A percentile compares a stretch with the other conserved stretches of the same genome.
Evolutionary conservation across 2,888 invertebrate genomes (phyloP).

Genomic region (Cetonia aurata): DNA sequence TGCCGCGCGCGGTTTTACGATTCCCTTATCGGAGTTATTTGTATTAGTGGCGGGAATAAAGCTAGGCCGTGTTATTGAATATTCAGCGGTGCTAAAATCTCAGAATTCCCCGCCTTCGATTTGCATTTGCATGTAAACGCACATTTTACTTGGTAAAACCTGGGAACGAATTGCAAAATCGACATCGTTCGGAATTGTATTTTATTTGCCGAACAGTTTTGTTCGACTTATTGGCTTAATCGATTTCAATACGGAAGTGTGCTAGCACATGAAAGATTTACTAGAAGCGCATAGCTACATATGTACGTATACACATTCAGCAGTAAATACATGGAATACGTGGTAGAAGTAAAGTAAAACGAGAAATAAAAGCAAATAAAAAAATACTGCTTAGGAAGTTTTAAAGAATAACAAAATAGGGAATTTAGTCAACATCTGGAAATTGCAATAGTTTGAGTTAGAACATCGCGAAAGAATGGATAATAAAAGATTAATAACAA

Average conservation of each 20-base stretch:
- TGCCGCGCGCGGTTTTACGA: conserved; percentile 46
- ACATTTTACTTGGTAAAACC: conserved; percentile 15
- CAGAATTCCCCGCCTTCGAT: conserved; percentile 16
- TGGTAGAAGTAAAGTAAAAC: too few species aligned
- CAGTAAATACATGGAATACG: too few species aligned
- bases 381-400: too few species aligned
- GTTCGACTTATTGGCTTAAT: conserved; percentile 2
- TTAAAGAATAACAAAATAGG: too few species aligned
- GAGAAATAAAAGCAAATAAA: too few species aligned
- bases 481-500: too few species aligned
- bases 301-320: too few species aligned
- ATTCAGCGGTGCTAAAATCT: conserved; percentile 38
- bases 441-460: too few species aligned
- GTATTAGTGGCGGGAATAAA: conserved; percentile 18
- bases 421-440: too few species aligned
- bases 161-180: conserved; percentile 23
- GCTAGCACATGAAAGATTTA: too few species aligned
- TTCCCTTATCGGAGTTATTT: conserved; percentile 39
- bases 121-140: conserved; percentile 24
- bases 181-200: conserved; percentile 11
- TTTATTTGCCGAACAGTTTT: neutral
- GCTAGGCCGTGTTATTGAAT: conserved; percentile 42
- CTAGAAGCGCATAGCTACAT: too few species aligned
- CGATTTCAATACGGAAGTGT: neutral
- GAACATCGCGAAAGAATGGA: too few species aligned